Evolutionary conservation across 2,888 invertebrate genomes (phyloP), one percentile per base, ranked within the genome.

Genomic region (Plutella xylostella): DNA sequence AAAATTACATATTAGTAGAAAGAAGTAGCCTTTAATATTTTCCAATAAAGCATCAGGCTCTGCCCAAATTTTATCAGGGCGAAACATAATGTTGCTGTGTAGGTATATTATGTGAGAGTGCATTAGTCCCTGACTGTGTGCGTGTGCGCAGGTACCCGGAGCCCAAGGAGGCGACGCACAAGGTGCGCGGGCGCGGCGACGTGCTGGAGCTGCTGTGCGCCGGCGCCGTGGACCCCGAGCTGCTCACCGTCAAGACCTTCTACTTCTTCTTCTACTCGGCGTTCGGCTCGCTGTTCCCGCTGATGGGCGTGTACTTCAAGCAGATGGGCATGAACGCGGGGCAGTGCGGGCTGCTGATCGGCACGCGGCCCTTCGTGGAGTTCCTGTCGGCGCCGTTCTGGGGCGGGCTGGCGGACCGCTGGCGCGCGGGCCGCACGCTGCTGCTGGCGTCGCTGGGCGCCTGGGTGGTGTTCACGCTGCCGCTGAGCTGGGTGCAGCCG

Each of bases 261-360:
- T 99, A 99, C 75, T 98, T 99, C 83, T 98, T 98, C 87, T 99
- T 98, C 85, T 99, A 98, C 78, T 96, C 98, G 34, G 98, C 98
- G 1, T 99, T 99, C 71, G 99, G 99, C 5, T 97, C 97, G 1
- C 87, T 99, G 14, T 99, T 98, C 70, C 99, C 99, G 0, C 85
- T 99, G 50, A 94, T 99, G 92, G 98, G 97, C 30, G 96, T 99
- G 38, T 99, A 98, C 83, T 99, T 99, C 87, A 99, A 99, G 84
- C 98, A 98, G 85, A 92, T 98, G 91, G 97, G 97, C 48, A 97
- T 99, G 97, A 98, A 97, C 77, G 95, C 98, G 1, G 92, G 93
- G 15, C 97, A 98, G 71, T 94, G 96, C 64, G 97, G 97, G 5
- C 85, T 95, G 46, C 86, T 96, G n/a, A 94, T 98, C 58, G 98